Evolutionary conservation across 2,113 vertebrate species (phyloP).

Genomic region (Sardina pilchardus): DNA sequence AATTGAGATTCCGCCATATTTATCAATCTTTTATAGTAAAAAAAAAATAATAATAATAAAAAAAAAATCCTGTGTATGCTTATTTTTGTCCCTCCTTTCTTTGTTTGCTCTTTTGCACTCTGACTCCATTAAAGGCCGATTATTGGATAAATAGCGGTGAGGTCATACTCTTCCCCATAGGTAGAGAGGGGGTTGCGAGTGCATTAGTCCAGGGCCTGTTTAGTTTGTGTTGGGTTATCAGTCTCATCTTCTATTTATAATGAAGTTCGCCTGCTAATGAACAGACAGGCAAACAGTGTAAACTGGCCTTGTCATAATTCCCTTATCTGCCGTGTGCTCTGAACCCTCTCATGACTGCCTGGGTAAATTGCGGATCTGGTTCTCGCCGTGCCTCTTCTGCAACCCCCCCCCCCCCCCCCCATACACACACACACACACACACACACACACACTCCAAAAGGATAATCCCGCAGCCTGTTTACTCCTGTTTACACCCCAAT

Average conservation of each 20-base stretch:
- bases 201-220: constrained; percentile 66
- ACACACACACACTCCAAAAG: constrained; percentile 24
- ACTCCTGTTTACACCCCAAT: constrained; percentile 42
- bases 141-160: constrained; percentile 82
- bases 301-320: constrained; percentile 80
- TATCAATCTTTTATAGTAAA: constrained; percentile 86
- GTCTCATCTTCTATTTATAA: constrained; percentile 80
- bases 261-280: constrained; percentile 84
- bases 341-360: constrained; percentile 71
- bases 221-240: constrained; percentile 64
- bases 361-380: constrained; percentile 71
- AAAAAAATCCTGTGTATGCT: constrained; percentile 82
- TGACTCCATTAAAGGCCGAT: constrained; percentile 82
- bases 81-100: constrained; percentile 65
- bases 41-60: neutral
- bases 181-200: constrained; percentile 44
- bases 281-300: constrained; percentile 75
- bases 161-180: constrained; percentile 37
- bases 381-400: constrained; percentile 56
- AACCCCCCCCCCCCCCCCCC: constrained; percentile 40
- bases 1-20: constrained; percentile 99
- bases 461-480: constrained; percentile 78
- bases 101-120: constrained; percentile 56
- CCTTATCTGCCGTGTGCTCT: constrained; percentile 81
- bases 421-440: neutral